These are phyloP conservation scores for Bilobella aurantiaca DNA, from an alignment of 1,140 invertebrate genomes.

Conservation along the genomic window DNA sequence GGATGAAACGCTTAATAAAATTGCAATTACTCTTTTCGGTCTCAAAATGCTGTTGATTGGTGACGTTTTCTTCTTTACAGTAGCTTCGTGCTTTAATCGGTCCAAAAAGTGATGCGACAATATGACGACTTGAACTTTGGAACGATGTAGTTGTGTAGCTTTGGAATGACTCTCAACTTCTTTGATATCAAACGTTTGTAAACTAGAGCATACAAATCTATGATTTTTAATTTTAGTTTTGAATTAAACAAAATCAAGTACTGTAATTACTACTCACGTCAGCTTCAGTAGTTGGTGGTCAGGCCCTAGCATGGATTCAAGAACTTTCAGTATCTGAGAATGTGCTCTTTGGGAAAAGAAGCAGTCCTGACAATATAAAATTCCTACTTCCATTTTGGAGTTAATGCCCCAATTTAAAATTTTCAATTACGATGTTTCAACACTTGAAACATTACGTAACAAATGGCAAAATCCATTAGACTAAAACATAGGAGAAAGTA, in stretches of 20 bases:
- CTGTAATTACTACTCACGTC: conserved; percentile 30
- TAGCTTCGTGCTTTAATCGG: conserved; percentile 24
- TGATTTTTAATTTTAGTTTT: neutral
- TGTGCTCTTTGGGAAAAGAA: conserved; percentile 27
- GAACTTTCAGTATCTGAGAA: conserved; percentile 21
- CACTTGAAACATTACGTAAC: no score
- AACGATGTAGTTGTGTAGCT: conserved; percentile 26
- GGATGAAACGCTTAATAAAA: conserved; percentile 18
- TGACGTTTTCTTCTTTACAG: conserved; percentile 22
- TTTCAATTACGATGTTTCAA: no score
- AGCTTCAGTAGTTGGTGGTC: conserved; percentile 29
- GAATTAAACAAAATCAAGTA: conserved; percentile 5
- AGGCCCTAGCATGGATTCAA: conserved; percentile 17
- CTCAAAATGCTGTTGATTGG: conserved; percentile 29
- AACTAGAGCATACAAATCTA: neutral
- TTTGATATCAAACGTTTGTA: conserved; percentile 29
- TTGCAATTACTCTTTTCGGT: conserved; percentile 29
- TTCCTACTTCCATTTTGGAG: conserved; percentile 30
- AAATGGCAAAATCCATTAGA: no score
- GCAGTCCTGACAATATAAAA: conserved; percentile 29
- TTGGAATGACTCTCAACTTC: conserved; percentile 26
- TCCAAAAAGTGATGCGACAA: conserved; percentile 33
- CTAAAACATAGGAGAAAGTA: no score
- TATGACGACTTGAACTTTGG: conserved; percentile 35
- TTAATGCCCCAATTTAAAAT: no score